Evolutionary conservation across 2,113 vertebrate species (phyloP).

Genomic region (Tragulus kanchil): DNA sequence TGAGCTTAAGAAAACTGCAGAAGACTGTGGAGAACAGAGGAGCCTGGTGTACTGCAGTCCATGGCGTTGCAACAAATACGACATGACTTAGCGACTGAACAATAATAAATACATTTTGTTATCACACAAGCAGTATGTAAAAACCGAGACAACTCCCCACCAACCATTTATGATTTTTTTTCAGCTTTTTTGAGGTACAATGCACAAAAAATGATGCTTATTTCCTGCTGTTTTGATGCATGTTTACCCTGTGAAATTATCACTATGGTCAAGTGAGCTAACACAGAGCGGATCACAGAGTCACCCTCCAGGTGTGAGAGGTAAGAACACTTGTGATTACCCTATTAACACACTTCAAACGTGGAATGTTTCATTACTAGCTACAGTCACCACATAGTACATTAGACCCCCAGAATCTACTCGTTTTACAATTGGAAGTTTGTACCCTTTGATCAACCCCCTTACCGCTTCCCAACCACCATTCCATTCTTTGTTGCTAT

Average conservation of each 20-base stretch:
- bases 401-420: neutral
- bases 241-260: neutral
- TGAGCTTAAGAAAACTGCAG: neutral
- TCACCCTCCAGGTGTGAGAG: neutral
- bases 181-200: neutral
- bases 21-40: neutral
- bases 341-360: neutral
- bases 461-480: neutral
- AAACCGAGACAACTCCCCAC: neutral
- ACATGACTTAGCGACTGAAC: neutral
- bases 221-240: neutral
- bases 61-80: neutral
- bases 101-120: neutral
- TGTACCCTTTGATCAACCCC: neutral
- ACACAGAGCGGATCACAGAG: neutral
- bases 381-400: neutral
- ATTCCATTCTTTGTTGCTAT: neutral
- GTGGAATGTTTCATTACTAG: neutral
- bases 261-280: neutral
- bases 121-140: neutral
- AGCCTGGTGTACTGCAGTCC: neutral
- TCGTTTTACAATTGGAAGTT: neutral
- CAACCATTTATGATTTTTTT: neutral
- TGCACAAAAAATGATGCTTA: neutral
- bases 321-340: neutral